phyloP scores from a whole-genome alignment of 2,113 vertebrate genomes.

The Fukomys damarensis region DNA sequence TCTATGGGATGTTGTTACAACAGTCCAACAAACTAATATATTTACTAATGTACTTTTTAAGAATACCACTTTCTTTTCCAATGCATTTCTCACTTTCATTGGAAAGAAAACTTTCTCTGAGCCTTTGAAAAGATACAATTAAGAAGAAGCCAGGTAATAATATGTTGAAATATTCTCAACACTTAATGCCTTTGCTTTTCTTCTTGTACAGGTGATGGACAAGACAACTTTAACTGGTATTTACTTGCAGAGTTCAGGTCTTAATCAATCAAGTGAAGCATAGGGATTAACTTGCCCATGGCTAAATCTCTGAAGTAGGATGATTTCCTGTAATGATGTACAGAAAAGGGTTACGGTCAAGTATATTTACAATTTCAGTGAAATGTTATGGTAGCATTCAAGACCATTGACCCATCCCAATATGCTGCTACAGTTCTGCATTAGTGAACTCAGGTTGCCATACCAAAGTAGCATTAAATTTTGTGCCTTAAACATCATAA shows the following conservation, averaged over 20 bases:
- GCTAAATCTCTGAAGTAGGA: background rate
- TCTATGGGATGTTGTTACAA: background rate
- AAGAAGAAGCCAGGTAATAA: background rate
- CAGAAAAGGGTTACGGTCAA: background rate
- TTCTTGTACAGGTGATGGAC: background rate
- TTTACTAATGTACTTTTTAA: background rate
- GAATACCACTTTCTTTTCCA: background rate
- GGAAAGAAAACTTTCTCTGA: background rate
- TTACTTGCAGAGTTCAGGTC: background rate
- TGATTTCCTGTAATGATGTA: background rate
- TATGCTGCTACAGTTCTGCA: background rate
- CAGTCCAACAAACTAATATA: background rate
- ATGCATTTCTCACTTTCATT: background rate
- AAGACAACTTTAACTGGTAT: conserved; percentile 6
- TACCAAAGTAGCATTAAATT: background rate
- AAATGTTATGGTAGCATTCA: background rate
- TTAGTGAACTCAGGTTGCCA: background rate
- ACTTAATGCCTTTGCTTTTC: background rate
- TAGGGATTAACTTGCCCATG: background rate
- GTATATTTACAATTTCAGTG: background rate
- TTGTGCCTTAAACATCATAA: background rate
- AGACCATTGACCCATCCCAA: background rate
- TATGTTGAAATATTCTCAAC: background rate
- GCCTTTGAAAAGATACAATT: background rate
- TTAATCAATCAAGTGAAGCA: background rate